These are phyloP conservation scores for Ylistrum balloti DNA, from an alignment of 1,140 invertebrate species.

Conservation along the genomic window DNA sequence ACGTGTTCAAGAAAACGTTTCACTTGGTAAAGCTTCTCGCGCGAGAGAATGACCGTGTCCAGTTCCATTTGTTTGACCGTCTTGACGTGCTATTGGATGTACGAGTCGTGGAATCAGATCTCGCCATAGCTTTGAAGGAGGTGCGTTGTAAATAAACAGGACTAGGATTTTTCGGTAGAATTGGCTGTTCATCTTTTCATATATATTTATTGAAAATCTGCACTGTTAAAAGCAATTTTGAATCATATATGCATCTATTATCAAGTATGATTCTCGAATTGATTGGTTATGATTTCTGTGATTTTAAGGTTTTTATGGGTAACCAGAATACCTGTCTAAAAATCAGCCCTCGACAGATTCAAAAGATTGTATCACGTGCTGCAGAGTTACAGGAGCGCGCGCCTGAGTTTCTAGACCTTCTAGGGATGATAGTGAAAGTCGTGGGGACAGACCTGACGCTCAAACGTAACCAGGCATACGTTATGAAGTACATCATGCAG, in stretches of 20 bases:
- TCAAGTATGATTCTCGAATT: no score
- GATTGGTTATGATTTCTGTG: neutral
- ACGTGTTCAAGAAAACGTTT: slow-evolving; percentile 80
- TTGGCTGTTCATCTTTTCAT: no score
- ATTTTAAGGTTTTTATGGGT: slow-evolving; percentile 80
- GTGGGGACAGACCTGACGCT: slow-evolving; percentile 80
- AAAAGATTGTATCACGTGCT: slow-evolving; percentile 80
- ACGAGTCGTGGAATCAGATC: slow-evolving; percentile 79
- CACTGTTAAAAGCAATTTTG: no score
- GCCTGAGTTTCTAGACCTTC: slow-evolving; percentile 81
- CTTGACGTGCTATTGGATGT: slow-evolving; percentile 81
- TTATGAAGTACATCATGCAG: slow-evolving; percentile 83
- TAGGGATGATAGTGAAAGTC: slow-evolving; percentile 82
- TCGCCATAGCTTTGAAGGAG: slow-evolving; percentile 81
- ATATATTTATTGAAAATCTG: no score
- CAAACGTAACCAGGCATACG: slow-evolving; percentile 81
- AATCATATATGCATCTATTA: no score
- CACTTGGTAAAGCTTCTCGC: slow-evolving; percentile 80
- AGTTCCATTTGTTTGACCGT: slow-evolving; percentile 80
- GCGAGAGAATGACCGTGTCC: slow-evolving; percentile 79
- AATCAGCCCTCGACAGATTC: slow-evolving; percentile 80
- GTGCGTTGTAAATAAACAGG: no score
- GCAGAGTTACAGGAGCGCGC: slow-evolving; percentile 78
- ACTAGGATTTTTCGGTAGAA: no score
- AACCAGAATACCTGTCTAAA: slow-evolving; percentile 82